phyloP scores from a whole-genome alignment of 2,888 invertebrate species.

The Portevinia maculata region DNA sequence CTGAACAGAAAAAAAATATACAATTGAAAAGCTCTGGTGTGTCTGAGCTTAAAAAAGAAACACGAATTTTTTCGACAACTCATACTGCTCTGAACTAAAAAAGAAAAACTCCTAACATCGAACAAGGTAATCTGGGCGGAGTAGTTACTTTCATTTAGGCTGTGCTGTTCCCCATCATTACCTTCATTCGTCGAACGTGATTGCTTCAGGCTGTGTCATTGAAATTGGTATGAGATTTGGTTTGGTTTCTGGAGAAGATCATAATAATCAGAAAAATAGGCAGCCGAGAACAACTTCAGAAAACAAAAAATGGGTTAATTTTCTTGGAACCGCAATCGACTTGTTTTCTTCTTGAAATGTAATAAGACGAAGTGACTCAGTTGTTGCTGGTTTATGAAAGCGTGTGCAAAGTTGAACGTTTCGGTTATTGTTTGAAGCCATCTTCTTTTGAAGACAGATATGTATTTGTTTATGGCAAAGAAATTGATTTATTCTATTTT shows the following conservation, averaged over 20 bases:
- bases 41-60: slow-evolving; percentile 8
- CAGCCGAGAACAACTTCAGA: slow-evolving; percentile 33
- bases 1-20: too few species aligned
- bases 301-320: slow-evolving; percentile 44
- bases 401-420: slow-evolving; percentile 13
- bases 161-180: slow-evolving; percentile 39
- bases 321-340: slow-evolving; percentile 20
- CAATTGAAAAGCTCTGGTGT: too few species aligned
- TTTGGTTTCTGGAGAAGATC: slow-evolving; percentile 17
- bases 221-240: slow-evolving; percentile 28
- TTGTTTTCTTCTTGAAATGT: slow-evolving; percentile 6
- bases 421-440: slow-evolving; percentile 10
- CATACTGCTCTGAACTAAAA: too few species aligned
- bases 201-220: slow-evolving; percentile 34
- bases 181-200: slow-evolving; percentile 45
- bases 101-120: slow-evolving; percentile 51
- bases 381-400: slow-evolving; percentile 3
- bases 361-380: slow-evolving; percentile 30
- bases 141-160: slow-evolving; percentile 44
- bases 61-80: too few species aligned
- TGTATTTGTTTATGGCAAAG: slow-evolving; percentile 9
- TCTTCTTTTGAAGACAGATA: background rate
- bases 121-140: slow-evolving; percentile 47
- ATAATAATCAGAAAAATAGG: slow-evolving; percentile 7
- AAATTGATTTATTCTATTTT: slow-evolving; percentile 7